These are phyloP conservation scores for Cinara cedri DNA, from an alignment of 2,888 invertebrate species.

Conservation along the genomic window DNA sequence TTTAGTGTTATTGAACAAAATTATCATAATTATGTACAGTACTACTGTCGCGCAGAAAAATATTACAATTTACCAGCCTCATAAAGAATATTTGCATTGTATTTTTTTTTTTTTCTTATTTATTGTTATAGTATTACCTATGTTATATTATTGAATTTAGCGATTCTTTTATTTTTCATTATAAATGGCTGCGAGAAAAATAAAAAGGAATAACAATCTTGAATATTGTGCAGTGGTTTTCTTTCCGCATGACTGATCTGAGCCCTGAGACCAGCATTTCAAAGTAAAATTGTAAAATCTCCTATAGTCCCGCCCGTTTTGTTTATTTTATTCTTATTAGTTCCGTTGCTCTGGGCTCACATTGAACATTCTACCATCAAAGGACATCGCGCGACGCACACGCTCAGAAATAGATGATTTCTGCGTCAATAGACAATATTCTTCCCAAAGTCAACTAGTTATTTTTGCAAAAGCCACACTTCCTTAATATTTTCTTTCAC, in stretches of 20 bases:
- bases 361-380: slow-evolving; percentile 40
- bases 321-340: slow-evolving; percentile 51
- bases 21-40: too few species aligned
- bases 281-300: slow-evolving; percentile 29
- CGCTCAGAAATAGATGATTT: slow-evolving; percentile 18
- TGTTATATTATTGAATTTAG: too few species aligned
- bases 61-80: too few species aligned
- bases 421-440: slow-evolving; percentile 18
- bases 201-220: neutral
- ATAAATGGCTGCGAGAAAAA: neutral
- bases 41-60: too few species aligned
- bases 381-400: neutral
- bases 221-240: neutral
- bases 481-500: slow-evolving; percentile 1
- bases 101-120: too few species aligned
- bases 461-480: neutral
- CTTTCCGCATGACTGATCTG: slow-evolving; percentile 29
- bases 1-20: too few species aligned
- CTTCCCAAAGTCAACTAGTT: slow-evolving; percentile 30
- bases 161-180: neutral
- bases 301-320: neutral
- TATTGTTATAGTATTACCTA: too few species aligned
- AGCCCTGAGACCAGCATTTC: too few species aligned
- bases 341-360: neutral
- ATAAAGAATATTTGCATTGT: too few species aligned